phyloP scores from a whole-genome alignment of 2,113 vertebrate species.

The Hyperopisus bebe region DNA sequence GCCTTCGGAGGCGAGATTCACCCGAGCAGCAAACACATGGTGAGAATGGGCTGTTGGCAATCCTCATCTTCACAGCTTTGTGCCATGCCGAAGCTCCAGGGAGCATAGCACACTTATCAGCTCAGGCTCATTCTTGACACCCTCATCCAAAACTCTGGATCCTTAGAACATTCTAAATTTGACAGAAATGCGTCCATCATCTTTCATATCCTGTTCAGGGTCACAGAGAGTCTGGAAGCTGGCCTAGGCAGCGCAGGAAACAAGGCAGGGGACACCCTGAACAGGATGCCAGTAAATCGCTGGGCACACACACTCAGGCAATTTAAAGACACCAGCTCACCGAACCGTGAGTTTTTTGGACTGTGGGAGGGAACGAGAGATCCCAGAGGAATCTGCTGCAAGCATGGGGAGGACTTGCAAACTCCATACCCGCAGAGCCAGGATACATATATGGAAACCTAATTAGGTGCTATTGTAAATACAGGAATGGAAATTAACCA shows the following conservation, averaged over 20 bases:
- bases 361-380: not conserved
- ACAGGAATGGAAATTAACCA: not conserved
- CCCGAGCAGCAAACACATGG: not conserved
- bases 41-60: conserved; percentile 3
- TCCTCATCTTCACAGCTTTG: not conserved
- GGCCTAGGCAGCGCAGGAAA: not conserved
- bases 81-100: not conserved
- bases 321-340: not conserved
- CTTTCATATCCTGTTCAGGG: not conserved
- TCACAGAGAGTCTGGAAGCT: not conserved
- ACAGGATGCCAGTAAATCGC: not conserved
- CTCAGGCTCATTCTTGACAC: not conserved
- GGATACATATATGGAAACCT: not conserved
- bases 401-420: not conserved
- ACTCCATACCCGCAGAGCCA: not conserved
- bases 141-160: not conserved
- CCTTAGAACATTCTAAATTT: not conserved
- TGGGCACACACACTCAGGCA: not conserved
- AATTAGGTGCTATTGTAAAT: not conserved
- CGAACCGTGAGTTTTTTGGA: not conserved
- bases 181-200: not conserved
- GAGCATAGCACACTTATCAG: not conserved
- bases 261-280: not conserved
- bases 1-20: not conserved
- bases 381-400: not conserved